Percentiles rank a stretch among this genome's conserved stretches.
Evolutionary conservation across 2,888 invertebrate genomes (phyloP).

Genomic region (Hypomecis atomaria): DNA sequence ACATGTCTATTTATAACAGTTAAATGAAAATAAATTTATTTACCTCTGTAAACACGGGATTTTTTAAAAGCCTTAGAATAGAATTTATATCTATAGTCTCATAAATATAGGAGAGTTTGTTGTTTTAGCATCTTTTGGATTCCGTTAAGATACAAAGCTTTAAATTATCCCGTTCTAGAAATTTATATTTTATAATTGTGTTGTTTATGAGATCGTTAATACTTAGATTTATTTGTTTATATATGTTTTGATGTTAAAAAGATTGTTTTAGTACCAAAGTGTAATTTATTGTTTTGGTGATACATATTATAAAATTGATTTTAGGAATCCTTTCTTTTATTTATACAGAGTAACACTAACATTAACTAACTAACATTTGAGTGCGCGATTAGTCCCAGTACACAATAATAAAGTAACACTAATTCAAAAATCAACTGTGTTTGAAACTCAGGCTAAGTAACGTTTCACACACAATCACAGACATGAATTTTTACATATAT

Average conservation of each 20-base stretch:
- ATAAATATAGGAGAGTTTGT: background rate
- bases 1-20: slow-evolving; percentile 69
- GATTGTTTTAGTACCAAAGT: slow-evolving; percentile 67
- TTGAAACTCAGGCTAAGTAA: too few species aligned
- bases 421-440: too few species aligned
- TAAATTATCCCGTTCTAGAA: slow-evolving; percentile 1
- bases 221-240: slow-evolving; percentile 54
- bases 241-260: slow-evolving; percentile 59
- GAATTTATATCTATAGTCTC: slow-evolving; percentile 19
- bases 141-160: background rate
- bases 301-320: slow-evolving; percentile 60
- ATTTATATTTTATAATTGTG: background rate
- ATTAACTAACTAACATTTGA: too few species aligned
- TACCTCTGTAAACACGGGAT: slow-evolving; percentile 8
- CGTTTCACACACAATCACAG: too few species aligned
- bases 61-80: slow-evolving; percentile 41
- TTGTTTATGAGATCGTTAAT: slow-evolving; percentile 9
- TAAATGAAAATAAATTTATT: background rate
- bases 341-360: background rate
- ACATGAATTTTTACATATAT: too few species aligned
- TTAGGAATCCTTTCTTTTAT: slow-evolving; percentile 45
- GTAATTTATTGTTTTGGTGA: slow-evolving; percentile 67
- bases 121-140: background rate
- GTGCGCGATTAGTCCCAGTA: too few species aligned
- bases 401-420: too few species aligned